These are phyloP conservation scores for Chelonoidis abingdonii DNA, from an alignment of 2,113 vertebrate species.

Conservation along the genomic window DNA sequence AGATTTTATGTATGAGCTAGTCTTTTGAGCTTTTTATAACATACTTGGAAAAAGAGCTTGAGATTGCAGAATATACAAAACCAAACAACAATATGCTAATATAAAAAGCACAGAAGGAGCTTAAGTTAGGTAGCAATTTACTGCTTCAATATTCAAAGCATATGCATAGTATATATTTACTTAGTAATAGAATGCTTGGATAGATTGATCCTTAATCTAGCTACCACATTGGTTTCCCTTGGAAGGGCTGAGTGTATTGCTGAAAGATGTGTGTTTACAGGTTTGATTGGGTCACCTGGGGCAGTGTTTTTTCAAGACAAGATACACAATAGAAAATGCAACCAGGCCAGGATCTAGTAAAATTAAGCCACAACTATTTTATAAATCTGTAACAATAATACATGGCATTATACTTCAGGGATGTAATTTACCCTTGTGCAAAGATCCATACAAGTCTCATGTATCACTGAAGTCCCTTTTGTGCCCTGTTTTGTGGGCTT, in stretches of 20 bases:
- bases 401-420: not conserved
- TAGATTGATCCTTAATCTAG: constrained; percentile 47
- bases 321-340: not conserved
- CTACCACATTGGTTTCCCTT: constrained; percentile 10
- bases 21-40: constrained; percentile 41
- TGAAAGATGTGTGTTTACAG: not conserved
- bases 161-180: constrained; percentile 41
- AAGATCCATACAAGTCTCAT: not conserved
- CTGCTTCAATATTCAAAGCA: constrained; percentile 47
- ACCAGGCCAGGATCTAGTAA: not conserved
- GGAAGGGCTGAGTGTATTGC: not conserved
- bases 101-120: not conserved
- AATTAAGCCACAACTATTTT: not conserved
- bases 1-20: not conserved
- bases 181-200: constrained; percentile 39
- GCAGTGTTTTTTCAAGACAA: not conserved
- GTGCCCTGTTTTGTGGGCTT: not conserved
- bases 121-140: constrained; percentile 32
- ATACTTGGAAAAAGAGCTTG: constrained; percentile 41
- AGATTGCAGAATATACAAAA: constrained; percentile 49
- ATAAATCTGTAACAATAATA: not conserved
- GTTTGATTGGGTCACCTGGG: not conserved
- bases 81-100: constrained; percentile 63
- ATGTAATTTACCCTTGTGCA: not conserved
- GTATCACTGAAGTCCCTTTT: not conserved